Evolutionary conservation across 2,888 invertebrate genomes (phyloP).

Genomic region (Lamellibrachia satsuma): DNA sequence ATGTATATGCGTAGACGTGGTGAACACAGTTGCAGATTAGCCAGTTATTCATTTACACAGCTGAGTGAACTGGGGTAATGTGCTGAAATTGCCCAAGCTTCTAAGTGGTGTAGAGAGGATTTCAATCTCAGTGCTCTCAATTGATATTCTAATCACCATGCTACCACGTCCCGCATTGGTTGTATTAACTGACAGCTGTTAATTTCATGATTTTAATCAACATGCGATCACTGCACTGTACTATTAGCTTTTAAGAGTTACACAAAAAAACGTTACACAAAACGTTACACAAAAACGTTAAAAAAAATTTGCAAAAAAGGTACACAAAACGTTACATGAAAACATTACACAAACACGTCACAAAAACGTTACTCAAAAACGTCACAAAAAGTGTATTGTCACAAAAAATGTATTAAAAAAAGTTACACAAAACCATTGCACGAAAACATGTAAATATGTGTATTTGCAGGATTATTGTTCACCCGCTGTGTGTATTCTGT

Average conservation of each 20-base stretch:
- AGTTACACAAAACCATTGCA: not conserved
- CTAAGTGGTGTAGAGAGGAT: not conserved
- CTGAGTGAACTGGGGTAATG: too few relatives aligned
- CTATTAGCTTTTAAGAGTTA: not conserved
- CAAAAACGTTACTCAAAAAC: not conserved
- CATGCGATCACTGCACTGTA: not conserved
- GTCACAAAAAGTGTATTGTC: not conserved
- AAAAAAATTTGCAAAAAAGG: too few relatives aligned
- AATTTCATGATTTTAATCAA: not conserved
- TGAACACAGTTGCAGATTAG: not conserved
- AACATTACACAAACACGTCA: too few relatives aligned
- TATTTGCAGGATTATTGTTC: not conserved
- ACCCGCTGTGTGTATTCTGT: conserved; percentile 27
- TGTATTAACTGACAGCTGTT: too few relatives aligned
- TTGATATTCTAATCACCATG: not conserved
- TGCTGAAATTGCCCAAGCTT: not conserved
- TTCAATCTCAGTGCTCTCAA: not conserved
- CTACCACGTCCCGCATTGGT: not conserved
- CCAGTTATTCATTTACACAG: not conserved
- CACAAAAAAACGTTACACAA: not conserved
- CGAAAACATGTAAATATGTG: not conserved
- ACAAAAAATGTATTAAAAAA: too few relatives aligned
- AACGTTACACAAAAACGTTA: not conserved
- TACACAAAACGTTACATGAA: not conserved
- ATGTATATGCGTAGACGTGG: too few relatives aligned